Evolutionary conservation across 1,140 invertebrate species (phyloP), one percentile per base, ranked within the genome.

Genomic region (Dendrolimus punctatus): DNA sequence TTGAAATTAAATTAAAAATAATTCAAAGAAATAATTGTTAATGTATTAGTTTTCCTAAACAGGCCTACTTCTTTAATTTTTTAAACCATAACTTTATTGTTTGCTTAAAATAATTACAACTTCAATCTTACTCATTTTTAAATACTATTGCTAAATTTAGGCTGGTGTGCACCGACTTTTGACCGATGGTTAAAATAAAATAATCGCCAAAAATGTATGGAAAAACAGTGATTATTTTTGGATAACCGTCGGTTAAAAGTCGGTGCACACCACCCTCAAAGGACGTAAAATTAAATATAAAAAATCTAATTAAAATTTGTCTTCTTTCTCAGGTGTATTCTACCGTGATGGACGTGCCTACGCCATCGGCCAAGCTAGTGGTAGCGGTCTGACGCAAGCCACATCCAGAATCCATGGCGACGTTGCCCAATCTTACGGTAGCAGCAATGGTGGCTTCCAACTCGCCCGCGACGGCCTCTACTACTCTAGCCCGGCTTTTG

Each of bases 311-410:
- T 51, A 40, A 46, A 39, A 49, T 36, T 9, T 8, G 5, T 49
- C 5, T 39, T 49, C 2, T 5, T n/a, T 55, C 39, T 37, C 62
- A 85, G 80, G 72, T 64, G 65, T 66, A 45, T 9, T 72, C 43
- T 73, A 66, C 64, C 78, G 80, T 62, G 74, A 80, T 57, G 76
- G 74, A 51, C 79, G 80, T 8, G 64, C 64, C 46, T 82, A 70
- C 50, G 61, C 75, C 9, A 57, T 75, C 8, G 76, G 73, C 39
- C 73, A 76, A 55, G 78, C 60, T 39, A 68, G 60, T 51, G 58
- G 60, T 46, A 57, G 68, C 4, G 68, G 68, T n/a, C 49, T 57
- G 5, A 62, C 67, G 47, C 54, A 62, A 23, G 74, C 74, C 5
- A 63, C 68, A 9, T 77, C 81, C 2, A 66, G 60, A 8, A 58